These are phyloP conservation scores for Trichonephila clavipes DNA, from an alignment of 1,140 invertebrate species.

Conservation along the genomic window DNA sequence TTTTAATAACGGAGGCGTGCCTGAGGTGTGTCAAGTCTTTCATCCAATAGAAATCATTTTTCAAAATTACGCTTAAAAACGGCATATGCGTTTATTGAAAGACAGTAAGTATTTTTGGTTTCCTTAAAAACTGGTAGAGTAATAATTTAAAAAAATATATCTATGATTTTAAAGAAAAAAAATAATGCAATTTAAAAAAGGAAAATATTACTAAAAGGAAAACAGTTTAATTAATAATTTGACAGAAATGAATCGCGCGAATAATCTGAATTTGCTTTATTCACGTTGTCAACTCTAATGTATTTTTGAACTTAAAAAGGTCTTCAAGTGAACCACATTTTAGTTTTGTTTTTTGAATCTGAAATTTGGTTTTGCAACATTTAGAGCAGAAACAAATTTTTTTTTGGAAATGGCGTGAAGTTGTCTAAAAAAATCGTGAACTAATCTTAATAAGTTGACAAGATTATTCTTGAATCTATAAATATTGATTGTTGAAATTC, in stretches of 20 bases:
- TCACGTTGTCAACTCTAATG: neutral
- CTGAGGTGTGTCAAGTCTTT: slow-evolving; percentile 4
- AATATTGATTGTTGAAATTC: neutral
- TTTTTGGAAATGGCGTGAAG: neutral
- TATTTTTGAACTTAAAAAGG: neutral
- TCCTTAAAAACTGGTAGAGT: too few species aligned
- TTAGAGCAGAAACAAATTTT: too few species aligned
- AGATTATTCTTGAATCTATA: neutral
- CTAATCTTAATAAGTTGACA: neutral
- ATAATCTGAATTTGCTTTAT: too few species aligned
- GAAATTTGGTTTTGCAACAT: neutral
- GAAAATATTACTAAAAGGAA: too few species aligned
- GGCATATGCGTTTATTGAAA: neutral
- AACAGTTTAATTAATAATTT: too few species aligned
- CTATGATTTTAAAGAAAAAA: too few species aligned
- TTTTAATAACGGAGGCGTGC: neutral
- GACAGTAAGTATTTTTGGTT: too few species aligned
- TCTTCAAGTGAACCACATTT: neutral
- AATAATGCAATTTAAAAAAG: too few species aligned
- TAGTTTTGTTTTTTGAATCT: neutral
- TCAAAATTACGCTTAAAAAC: neutral
- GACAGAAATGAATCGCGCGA: too few species aligned
- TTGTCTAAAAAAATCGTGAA: neutral
- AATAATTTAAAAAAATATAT: too few species aligned
- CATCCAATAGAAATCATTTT: neutral